Percentiles rank a stretch among this genome's conserved stretches.
Evolutionary conservation across 2,888 invertebrate species (phyloP).

Genomic region (Piscicola geometra): DNA sequence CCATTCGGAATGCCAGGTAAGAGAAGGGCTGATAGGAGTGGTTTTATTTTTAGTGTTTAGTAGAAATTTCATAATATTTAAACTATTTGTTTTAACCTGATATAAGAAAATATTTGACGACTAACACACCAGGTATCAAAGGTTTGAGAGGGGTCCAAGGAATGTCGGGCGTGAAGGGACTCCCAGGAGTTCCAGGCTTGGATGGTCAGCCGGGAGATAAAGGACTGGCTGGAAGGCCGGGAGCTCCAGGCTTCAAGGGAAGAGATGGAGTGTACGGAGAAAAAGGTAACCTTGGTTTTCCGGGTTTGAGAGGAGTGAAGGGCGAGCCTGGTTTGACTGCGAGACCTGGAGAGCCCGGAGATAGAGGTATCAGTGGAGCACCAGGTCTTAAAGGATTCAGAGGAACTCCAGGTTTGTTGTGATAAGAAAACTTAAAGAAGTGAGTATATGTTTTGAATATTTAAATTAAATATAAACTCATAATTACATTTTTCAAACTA

Average conservation of each 20-base stretch:
- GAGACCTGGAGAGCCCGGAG: constrained; percentile 22
- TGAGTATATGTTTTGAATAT: too few relatives aligned
- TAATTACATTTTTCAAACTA: too few relatives aligned
- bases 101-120: not conserved
- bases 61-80: not conserved
- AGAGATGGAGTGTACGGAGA: constrained; percentile 33
- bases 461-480: too few relatives aligned
- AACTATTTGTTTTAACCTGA: not conserved
- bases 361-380: not conserved
- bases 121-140: constrained; percentile 14
- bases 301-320: constrained; percentile 67
- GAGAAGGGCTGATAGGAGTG: too few relatives aligned
- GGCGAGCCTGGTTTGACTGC: constrained; percentile 61
- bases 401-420: too few relatives aligned
- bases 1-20: not conserved
- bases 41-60: too few relatives aligned
- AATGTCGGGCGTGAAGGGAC: not conserved
- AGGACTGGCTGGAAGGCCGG: constrained; percentile 51
- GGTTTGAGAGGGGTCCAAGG: constrained; percentile 35
- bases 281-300: constrained; percentile 41
- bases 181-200: not conserved
- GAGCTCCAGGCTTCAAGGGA: constrained; percentile 75
- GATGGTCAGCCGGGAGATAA: constrained; percentile 42
- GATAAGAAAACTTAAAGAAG: too few relatives aligned
- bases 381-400: not conserved